These are phyloP conservation scores for Nomada fabriciana DNA, from an alignment of 2,888 invertebrate genomes.

Conservation along the genomic window DNA sequence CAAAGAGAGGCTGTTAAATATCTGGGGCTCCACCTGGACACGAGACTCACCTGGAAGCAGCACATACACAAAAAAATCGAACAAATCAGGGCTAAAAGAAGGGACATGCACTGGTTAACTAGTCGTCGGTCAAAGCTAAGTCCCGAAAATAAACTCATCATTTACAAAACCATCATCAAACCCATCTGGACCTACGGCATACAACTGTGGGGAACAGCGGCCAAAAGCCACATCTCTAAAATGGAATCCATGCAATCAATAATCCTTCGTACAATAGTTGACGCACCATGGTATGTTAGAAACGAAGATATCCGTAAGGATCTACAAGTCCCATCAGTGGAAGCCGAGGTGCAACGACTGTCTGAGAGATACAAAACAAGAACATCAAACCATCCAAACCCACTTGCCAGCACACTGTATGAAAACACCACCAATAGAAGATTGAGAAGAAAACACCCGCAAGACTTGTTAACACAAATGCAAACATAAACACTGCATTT, in stretches of 20 bases:
- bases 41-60: slow-evolving; percentile 43
- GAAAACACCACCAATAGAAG: no score
- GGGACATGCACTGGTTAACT: slow-evolving; percentile 5
- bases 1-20: slow-evolving; percentile 53
- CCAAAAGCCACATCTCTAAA: slow-evolving; percentile 12
- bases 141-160: slow-evolving; percentile 35
- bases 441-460: no score
- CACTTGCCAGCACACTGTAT: no score
- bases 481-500: no score
- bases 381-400: no score
- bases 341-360: background rate
- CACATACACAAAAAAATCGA: slow-evolving; percentile 12
- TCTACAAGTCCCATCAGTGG: background rate
- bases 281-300: slow-evolving; percentile 33
- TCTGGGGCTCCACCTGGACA: slow-evolving; percentile 49
- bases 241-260: slow-evolving; percentile 34
- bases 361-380: background rate
- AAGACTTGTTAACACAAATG: no score
- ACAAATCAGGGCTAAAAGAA: no score
- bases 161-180: slow-evolving; percentile 52
- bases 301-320: slow-evolving; percentile 8
- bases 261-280: slow-evolving; percentile 26
- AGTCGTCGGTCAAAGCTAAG: slow-evolving; percentile 33
- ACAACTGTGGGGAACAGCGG: background rate
- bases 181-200: slow-evolving; percentile 7